Evolutionary conservation across 1,140 invertebrate species (phyloP), one percentile per base, ranked within the genome.

Genomic region (Nephila pilipes): DNA sequence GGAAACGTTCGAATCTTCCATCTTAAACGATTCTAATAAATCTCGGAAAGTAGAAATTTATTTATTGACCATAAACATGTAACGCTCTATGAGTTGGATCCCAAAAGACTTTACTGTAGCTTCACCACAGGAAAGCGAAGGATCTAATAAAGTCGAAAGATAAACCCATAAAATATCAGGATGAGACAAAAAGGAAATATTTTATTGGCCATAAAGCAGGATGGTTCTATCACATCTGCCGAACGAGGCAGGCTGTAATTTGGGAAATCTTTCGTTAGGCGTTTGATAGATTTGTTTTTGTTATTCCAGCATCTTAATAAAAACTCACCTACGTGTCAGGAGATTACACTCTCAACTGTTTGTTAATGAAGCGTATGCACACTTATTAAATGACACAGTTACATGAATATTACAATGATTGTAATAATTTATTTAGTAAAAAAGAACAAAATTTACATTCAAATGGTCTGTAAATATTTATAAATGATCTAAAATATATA

Each of bases 111-210:
- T 46, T 46, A 46, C 46, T 14, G 25, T 25, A 65, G 25, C 25
- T 8, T 25, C 10, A 65, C 63, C 63, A 2, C 63, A 29, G 63
- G n/a, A 1, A n/a, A 65, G 63, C 25, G 25, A 65, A 65, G 63
- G 22, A 65, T 25, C 63, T 65, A 65, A 29, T 65, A 65, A 65
- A 65, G 25, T 65, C 63, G 22, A 25, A 65, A n/a, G 63, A 65
- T 65, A 65, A 65, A 65, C 63, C n/a, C 22, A 25, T 65, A 65
- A 65, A 65, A 25, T 29, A 65, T 65, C 22, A 65, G n/a, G 63
- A 65, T 65, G 63, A 65, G 63, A 65, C 63, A 65, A 65, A 65
- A 65, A 65, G 63, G 63, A 65, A 65, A 65, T 65, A 65, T 65
- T 65, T 65, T 65, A 65, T 65, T 25, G 63, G 63, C 63, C 63